These are phyloP conservation scores for Atherinosoma microstoma DNA, from an alignment of 2,797 vertebrate genomes.

Conservation along the genomic window DNA sequence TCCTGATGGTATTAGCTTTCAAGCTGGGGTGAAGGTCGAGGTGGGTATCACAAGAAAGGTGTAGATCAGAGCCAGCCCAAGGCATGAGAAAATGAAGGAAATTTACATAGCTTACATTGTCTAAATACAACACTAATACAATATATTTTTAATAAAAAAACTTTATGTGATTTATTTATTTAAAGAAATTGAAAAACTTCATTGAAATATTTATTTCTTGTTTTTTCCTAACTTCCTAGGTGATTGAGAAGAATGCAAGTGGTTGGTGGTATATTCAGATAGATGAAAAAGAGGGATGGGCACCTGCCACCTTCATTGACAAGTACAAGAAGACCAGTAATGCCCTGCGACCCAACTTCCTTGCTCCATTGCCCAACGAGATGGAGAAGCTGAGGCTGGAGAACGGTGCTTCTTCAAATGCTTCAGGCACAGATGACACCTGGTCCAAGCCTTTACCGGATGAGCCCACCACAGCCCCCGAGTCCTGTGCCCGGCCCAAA, in stretches of 20 bases:
- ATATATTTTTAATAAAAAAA: too few species aligned
- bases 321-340: constrained; percentile 99
- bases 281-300: constrained; percentile 98
- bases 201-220: not conserved
- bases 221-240: constrained; percentile 74
- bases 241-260: constrained; percentile 96
- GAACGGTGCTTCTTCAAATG: constrained; percentile 64
- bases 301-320: constrained; percentile 95
- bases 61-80: not conserved
- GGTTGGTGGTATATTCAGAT: constrained; percentile 99
- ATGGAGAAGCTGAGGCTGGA: constrained; percentile 88
- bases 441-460: constrained; percentile 92
- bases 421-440: constrained; percentile 74
- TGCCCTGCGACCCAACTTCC: constrained; percentile 92
- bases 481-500: constrained; percentile 85
- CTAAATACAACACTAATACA: too few species aligned
- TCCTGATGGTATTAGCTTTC: constrained; percentile 98
- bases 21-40: constrained; percentile 97
- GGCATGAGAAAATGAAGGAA: not conserved
- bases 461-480: constrained; percentile 83
- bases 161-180: too few species aligned
- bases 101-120: too few species aligned
- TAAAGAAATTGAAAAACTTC: not conserved
- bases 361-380: constrained; percentile 92
- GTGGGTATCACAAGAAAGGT: constrained; percentile 74